phyloP scores from a whole-genome alignment of 2,113 vertebrate species.

The Pteropus alecto region DNA sequence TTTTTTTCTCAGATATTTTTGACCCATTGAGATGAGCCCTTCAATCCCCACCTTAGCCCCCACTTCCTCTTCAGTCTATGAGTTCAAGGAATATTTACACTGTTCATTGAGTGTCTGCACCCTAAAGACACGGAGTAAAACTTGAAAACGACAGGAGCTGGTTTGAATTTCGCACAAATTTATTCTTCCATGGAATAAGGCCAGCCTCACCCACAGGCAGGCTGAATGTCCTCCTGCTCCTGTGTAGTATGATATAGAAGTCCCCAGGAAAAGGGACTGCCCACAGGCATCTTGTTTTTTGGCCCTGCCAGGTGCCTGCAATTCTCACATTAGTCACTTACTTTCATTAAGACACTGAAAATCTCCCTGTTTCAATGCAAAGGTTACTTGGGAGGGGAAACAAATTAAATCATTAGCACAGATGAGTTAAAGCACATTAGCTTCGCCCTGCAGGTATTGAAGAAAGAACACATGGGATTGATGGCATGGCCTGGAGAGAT shows the following conservation, averaged over 20 bases:
- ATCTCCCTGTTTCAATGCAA: neutral
- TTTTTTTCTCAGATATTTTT: neutral
- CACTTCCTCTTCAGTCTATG: neutral
- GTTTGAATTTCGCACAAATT: neutral
- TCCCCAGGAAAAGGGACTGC: neutral
- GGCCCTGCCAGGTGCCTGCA: neutral
- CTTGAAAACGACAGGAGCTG: neutral
- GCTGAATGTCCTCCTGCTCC: neutral
- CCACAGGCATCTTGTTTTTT: neutral
- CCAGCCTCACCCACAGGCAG: neutral
- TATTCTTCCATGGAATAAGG: neutral
- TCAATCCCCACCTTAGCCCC: neutral
- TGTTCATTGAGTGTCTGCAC: neutral
- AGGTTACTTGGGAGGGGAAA: slow-evolving; percentile 20
- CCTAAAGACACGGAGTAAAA: neutral
- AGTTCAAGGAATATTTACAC: neutral
- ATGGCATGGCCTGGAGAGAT: neutral
- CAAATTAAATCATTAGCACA: slow-evolving; percentile 56
- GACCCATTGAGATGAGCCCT: neutral
- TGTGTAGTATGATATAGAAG: neutral
- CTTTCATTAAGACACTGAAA: neutral
- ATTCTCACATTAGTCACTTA: neutral
- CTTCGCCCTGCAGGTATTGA: neutral
- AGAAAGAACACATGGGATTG: neutral
- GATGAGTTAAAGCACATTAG: slow-evolving; percentile 40